phyloP scores from a whole-genome alignment of 2,113 vertebrate species.

The Nibea coibor region DNA sequence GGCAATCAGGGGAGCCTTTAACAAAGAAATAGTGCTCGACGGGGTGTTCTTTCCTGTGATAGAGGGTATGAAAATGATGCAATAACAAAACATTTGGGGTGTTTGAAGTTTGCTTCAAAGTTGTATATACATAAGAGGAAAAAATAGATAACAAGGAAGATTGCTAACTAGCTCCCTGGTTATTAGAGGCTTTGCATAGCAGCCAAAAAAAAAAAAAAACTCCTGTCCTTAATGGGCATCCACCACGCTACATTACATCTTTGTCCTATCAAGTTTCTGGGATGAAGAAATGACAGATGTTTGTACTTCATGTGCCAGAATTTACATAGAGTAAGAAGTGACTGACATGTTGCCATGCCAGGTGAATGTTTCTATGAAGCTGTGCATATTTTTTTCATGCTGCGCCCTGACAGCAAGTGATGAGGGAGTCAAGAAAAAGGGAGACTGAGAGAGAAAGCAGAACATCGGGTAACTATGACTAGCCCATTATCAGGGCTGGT shows the following conservation, averaged over 20 bases:
- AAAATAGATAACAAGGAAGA: slow-evolving; percentile 11
- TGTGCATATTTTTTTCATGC: slow-evolving; percentile 23
- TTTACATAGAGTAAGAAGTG: slow-evolving; percentile 1
- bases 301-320: slow-evolving; percentile 32
- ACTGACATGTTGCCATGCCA: slow-evolving; percentile 41
- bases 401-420: slow-evolving; percentile 48
- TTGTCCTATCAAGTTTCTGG: slow-evolving; percentile 51
- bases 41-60: slow-evolving; percentile 55
- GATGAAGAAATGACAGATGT: slow-evolving; percentile 36
- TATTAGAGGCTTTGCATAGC: slow-evolving; percentile 34
- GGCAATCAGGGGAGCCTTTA: slow-evolving; percentile 47
- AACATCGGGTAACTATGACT: slow-evolving; percentile 61
- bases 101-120: slow-evolving; percentile 55
- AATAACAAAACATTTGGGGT: slow-evolving; percentile 55
- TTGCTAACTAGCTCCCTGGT: slow-evolving; percentile 33
- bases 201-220: slow-evolving; percentile 50
- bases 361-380: slow-evolving; percentile 42
- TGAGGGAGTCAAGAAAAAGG: slow-evolving; percentile 15
- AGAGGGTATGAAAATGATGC: slow-evolving; percentile 48
- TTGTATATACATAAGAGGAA: slow-evolving; percentile 10
- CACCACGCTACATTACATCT: slow-evolving; percentile 48
- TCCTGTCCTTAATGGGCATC: slow-evolving; percentile 42
- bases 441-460: slow-evolving; percentile 27
- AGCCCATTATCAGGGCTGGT: slow-evolving; percentile 68
- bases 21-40: slow-evolving; percentile 38